phyloP scores from a whole-genome alignment of 2,888 invertebrate species.

The Argyresthia goedartella region DNA sequence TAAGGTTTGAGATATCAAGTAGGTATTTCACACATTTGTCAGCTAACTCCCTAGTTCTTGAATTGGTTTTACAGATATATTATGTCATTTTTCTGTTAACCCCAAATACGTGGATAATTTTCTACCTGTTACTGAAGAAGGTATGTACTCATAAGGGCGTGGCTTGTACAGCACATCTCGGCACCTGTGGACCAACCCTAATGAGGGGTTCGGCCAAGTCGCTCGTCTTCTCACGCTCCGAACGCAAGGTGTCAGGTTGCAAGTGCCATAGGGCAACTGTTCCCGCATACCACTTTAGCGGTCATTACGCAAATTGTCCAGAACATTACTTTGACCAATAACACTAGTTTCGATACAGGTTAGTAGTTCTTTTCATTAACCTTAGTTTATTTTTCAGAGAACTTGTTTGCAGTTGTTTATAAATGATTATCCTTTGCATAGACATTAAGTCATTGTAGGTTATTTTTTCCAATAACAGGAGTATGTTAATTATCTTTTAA shows the following conservation, averaged over 20 bases:
- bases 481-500: too few relatives aligned
- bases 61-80: too few relatives aligned
- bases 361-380: neutral
- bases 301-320: slow-evolving; percentile 17
- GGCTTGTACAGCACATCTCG: slow-evolving; percentile 25
- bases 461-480: too few relatives aligned
- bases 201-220: slow-evolving; percentile 30
- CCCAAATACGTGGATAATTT: too few relatives aligned
- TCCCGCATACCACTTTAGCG: slow-evolving; percentile 12
- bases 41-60: neutral
- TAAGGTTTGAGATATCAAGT: too few relatives aligned
- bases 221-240: slow-evolving; percentile 33
- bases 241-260: slow-evolving; percentile 23
- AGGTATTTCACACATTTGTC: too few relatives aligned
- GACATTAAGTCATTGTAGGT: too few relatives aligned
- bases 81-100: too few relatives aligned
- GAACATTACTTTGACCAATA: slow-evolving; percentile 6
- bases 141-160: slow-evolving; percentile 20
- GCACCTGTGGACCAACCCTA: slow-evolving; percentile 33
- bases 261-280: slow-evolving; percentile 16
- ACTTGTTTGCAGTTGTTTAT: neutral
- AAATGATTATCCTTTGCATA: too few relatives aligned
- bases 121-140: slow-evolving; percentile 17
- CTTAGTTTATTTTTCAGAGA: too few relatives aligned
- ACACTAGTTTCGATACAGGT: neutral